Evolutionary conservation across 1,140 invertebrate species (phyloP).

Genomic region (Batillaria attramentaria): DNA sequence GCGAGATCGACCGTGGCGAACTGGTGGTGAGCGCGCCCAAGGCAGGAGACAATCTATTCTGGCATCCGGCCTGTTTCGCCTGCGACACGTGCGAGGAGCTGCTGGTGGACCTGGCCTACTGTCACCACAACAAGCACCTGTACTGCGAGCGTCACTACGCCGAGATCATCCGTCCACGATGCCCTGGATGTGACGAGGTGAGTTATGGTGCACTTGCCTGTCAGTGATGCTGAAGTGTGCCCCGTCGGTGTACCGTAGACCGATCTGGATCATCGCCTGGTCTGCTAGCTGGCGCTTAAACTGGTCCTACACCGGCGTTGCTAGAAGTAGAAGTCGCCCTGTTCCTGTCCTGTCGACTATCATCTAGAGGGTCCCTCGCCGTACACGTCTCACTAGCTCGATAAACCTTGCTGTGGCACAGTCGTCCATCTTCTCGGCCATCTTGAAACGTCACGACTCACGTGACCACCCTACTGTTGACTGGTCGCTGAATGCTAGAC

Average conservation of each 20-base stretch:
- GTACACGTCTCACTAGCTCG: no score
- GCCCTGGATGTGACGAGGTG: slow-evolving; percentile 97
- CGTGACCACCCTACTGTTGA: no score
- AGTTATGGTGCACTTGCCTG: slow-evolving; percentile 62
- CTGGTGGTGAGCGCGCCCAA: slow-evolving; percentile 83
- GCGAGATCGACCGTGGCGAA: slow-evolving; percentile 77
- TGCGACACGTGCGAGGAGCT: slow-evolving; percentile 93
- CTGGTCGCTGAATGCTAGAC: no score
- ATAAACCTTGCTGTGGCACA: no score
- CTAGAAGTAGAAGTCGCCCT: not conserved
- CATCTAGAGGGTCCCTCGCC: no score
- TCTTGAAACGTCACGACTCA: no score
- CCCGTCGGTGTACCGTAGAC: no score
- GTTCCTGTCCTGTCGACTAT: no score
- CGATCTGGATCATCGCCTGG: no score
- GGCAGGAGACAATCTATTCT: slow-evolving; percentile 84
- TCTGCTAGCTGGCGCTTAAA: no score
- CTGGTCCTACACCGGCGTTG: no score
- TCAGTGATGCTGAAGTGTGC: not conserved
- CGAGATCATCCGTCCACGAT: slow-evolving; percentile 94
- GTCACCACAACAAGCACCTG: slow-evolving; percentile 82
- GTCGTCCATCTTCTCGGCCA: no score
- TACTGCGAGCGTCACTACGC: slow-evolving; percentile 98
- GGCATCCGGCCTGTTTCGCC: slow-evolving; percentile 95
- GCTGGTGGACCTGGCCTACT: slow-evolving; percentile 98